Base-by-base conservation (phyloP, 2,797 vertebrate species). In the Aythya fuligula region DNA sequence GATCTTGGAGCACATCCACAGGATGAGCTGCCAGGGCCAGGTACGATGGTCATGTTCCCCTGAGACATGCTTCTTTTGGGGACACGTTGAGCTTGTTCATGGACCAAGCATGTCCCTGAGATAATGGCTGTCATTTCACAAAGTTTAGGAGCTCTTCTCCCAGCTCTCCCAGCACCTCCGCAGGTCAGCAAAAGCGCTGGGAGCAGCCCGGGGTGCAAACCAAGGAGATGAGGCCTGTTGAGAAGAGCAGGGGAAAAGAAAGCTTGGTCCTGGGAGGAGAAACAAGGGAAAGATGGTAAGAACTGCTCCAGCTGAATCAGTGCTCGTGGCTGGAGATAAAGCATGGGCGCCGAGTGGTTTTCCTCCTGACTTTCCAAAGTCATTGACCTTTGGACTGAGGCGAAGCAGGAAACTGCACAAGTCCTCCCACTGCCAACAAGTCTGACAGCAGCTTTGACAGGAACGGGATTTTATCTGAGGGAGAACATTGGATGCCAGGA, bases 321-420 rank as follows among this genome's bases (percentile, higher is more conserved):
- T 85, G 79, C 75, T 90, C 88, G 91, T 51, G 80, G 85, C 56
- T 93, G 41, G 71, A 94, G 86, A 79, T 70, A 84, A 91, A 73
- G 86, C 13, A 0, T 0, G 6, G 14, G 53, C 54, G 86, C 82
- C 67, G 80, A 93, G 73, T 38, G 24, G 77, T 87, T 95, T 90
- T 91, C 73, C 70, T 89, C 77, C 66, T 81, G 84, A 60, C 86
- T 90, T 94, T 93, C 79, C 89, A 76, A 89, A 94, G 85, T 93
- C 96, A 95, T 87, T 94, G 90, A 94, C 91, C 91, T 96, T 94
- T 64, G 53, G 93, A 91, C 62, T 12, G 6, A 88, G 76, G 47
- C 64, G 62, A 85, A 93, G 79, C 85, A 94, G 79, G 92, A 86
- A 94, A 84, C 70, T 49, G 92, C 87, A 49, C 66, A 88, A 91